Base-by-base conservation (phyloP, 2,797 vertebrate genomes). In the Poecilia wingei region DNA sequence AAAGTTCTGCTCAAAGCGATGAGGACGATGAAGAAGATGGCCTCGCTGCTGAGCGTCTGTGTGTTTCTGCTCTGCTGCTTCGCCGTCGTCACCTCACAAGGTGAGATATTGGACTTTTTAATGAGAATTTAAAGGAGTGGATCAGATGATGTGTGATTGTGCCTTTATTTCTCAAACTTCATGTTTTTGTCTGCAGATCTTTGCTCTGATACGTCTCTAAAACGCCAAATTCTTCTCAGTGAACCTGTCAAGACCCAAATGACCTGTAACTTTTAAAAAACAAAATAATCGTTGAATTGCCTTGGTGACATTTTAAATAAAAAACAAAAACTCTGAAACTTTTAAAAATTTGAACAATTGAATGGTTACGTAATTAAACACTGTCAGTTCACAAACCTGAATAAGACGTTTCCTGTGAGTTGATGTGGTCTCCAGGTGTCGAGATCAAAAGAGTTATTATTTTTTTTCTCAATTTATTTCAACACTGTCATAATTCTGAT, bases 1-100 rank as follows among this genome's bases (percentile, higher is more conserved):
- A 78, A 83, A 75, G 59, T 64, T 75, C 82, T 28, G 69, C 55
- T 70, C 64, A 43, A 78, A 77, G 73, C 31, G 36, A 82, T 53
- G 6, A 22, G 36, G 64, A 28, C 3, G 69, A 55, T 3, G 74
- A 71, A 72, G 84, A 86, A 83, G 82, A 92, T 90, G 90, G 79
- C 81, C 57, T 33, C 77, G 3, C 53, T 45, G 6, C 53, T 64
- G 51, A 53, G 8, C 51, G 0, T 79, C 55, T 9, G 75, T 10
- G 45, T 75, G 64, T 61, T 91, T 18, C 81, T 92, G 53, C 76
- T 76, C 64, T 68, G 64, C 36, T 68, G 64, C 36, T 41, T 12
- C 4, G 20, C 64, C 8, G 36, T 36, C 7, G 36, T 12, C 12
- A 36, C 3, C 20, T 68, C 64, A 36, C 36, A 13, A 68, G 64